These are phyloP conservation scores for Chironomus tentans DNA, from an alignment of 2,888 invertebrate genomes.

Conservation along the genomic window DNA sequence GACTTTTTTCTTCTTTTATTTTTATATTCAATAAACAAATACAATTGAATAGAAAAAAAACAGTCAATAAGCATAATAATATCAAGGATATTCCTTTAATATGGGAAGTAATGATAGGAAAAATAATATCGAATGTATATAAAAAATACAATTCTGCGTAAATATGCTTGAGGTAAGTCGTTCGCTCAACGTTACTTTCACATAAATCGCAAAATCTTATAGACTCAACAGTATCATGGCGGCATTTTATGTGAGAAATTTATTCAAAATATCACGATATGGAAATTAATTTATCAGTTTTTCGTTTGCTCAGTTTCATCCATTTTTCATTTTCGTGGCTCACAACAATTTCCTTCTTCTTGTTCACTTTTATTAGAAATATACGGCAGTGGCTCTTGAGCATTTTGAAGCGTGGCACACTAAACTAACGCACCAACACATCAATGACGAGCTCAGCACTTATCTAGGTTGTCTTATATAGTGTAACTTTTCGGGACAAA, in stretches of 20 bases:
- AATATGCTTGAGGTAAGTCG: not conserved
- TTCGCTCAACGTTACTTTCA: not conserved
- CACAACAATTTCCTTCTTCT: not conserved
- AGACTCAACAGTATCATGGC: not conserved
- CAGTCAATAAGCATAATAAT: too few species aligned
- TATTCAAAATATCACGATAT: not conserved
- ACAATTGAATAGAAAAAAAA: too few species aligned
- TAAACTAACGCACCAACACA: too few species aligned
- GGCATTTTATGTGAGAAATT: not conserved
- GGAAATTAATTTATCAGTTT: not conserved
- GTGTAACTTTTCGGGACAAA: too few species aligned
- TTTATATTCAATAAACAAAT: too few species aligned
- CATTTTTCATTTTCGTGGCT: not conserved
- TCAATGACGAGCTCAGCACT: too few species aligned
- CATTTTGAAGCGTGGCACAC: too few species aligned
- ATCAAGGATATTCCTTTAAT: too few species aligned
- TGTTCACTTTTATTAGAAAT: too few species aligned
- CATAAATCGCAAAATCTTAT: not conserved
- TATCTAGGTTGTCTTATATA: too few species aligned
- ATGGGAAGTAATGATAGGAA: not conserved
- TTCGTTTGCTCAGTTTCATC: not conserved
- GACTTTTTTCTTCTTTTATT: too few species aligned
- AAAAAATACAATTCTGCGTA: not conserved
- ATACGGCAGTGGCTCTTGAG: too few species aligned
- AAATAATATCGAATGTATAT: not conserved